Evolutionary conservation across 2,888 invertebrate species (phyloP).

Genomic region (Spodoptera picta): DNA sequence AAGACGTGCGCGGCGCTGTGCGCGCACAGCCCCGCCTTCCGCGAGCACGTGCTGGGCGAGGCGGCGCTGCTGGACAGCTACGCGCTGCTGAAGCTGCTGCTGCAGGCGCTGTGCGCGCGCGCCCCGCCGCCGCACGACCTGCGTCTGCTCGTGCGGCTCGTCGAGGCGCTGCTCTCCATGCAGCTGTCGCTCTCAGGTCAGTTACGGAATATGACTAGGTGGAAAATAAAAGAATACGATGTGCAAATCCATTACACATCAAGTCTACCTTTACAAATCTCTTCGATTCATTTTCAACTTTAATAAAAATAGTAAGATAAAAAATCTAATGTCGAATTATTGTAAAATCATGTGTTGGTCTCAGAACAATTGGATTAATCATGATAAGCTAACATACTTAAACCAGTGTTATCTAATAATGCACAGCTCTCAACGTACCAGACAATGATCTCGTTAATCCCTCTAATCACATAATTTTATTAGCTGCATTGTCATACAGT

Average conservation of each 20-base stretch:
- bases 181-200: slow-evolving; percentile 82
- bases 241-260: no score
- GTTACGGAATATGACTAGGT: slow-evolving; percentile 33
- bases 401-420: no score
- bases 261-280: no score
- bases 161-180: slow-evolving; percentile 82
- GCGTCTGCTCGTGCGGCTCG: slow-evolving; percentile 73
- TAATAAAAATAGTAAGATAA: no score
- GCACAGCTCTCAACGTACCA: not conserved
- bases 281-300: no score
- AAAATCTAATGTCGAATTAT: no score
- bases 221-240: no score
- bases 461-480: slow-evolving; percentile 35
- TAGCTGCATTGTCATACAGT: slow-evolving; percentile 18
- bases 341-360: no score
- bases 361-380: no score
- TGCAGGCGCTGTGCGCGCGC: slow-evolving; percentile 69
- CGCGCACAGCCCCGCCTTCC: slow-evolving; percentile 88
- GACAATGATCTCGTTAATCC: slow-evolving; percentile 36
- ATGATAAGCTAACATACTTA: no score
- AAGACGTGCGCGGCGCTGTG: slow-evolving; percentile 85
- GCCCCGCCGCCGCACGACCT: slow-evolving; percentile 61
- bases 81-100: slow-evolving; percentile 75
- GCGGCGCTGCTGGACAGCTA: slow-evolving; percentile 75
- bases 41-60: slow-evolving; percentile 79